Conservation (phyloP, 2,797 vertebrate genomes). For the Kryptolebias ocellatus region DNA sequence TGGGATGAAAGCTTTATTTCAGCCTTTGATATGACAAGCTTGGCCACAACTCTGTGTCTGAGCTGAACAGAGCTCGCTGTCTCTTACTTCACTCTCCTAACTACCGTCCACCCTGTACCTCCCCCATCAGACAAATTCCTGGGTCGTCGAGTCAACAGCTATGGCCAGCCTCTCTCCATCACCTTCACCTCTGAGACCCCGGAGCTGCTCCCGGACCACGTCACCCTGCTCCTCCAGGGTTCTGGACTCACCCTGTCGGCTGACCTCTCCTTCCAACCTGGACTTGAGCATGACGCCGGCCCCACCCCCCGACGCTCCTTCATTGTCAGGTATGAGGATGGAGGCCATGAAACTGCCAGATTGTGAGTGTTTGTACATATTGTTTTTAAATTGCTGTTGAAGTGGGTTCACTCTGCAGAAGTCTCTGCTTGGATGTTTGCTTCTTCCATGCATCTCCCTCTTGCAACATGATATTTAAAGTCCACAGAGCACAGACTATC, state of each 20-base stretch:
- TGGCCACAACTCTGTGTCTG: constrained; percentile 7
- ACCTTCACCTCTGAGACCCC: constrained; percentile 76
- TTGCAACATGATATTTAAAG: constrained; percentile 30
- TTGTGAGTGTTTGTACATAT: constrained; percentile 19
- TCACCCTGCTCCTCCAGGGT: constrained; percentile 85
- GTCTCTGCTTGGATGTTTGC: constrained; percentile 17
- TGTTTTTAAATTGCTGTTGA: constrained; percentile 14
- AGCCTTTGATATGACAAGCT: constrained; percentile 1
- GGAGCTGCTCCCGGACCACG: constrained; percentile 51
- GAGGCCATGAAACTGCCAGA: constrained; percentile 12
- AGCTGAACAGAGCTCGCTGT: neutral
- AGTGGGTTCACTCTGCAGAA: constrained; percentile 10
- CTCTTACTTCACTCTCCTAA: constrained; percentile 14
- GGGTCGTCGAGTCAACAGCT: constrained; percentile 86
- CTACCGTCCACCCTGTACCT: constrained; percentile 33
- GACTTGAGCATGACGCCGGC: constrained; percentile 13
- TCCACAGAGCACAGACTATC: constrained; percentile 35
- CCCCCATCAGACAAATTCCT: constrained; percentile 85
- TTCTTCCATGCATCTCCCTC: constrained; percentile 18
- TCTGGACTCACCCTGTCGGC: constrained; percentile 76
- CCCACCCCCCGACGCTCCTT: constrained; percentile 65
- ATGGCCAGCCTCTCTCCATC: constrained; percentile 85
- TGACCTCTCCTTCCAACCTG: constrained; percentile 38
- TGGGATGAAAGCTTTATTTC: neutral
- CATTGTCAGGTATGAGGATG: constrained; percentile 81